These are phyloP conservation scores for Staurois parvus DNA, from an alignment of 2,797 vertebrate genomes.

Conservation along the genomic window DNA sequence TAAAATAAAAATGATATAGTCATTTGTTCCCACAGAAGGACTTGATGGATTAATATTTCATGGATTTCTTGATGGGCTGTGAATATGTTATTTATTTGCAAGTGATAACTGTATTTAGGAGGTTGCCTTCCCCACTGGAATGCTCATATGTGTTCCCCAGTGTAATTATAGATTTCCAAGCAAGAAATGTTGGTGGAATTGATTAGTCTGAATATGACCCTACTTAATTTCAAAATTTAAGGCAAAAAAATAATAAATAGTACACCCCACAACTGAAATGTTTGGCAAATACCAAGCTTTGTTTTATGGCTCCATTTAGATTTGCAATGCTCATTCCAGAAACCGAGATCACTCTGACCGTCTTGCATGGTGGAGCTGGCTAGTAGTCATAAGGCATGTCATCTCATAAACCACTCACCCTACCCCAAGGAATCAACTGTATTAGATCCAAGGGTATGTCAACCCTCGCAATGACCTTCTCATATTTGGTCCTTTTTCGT, in stretches of 20 bases:
- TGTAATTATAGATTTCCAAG: background rate
- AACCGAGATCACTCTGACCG: too few relatives aligned
- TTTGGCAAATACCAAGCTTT: background rate
- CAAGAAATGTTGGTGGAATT: background rate
- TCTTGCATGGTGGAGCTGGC: background rate
- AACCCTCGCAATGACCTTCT: too few relatives aligned
- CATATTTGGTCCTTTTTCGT: too few relatives aligned
- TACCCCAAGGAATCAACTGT: too few relatives aligned
- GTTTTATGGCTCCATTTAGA: too few relatives aligned
- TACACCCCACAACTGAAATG: background rate
- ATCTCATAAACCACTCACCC: too few relatives aligned
- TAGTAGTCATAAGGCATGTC: too few relatives aligned
- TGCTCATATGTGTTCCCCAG: background rate
- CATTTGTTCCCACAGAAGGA: background rate
- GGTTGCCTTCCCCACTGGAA: background rate
- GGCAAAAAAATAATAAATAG: background rate
- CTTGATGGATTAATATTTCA: background rate
- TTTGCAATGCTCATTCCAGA: too few relatives aligned
- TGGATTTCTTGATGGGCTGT: background rate
- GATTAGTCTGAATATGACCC: background rate
- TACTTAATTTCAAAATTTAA: background rate
- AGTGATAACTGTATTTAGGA: background rate
- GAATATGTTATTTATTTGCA: background rate
- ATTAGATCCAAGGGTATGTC: too few relatives aligned
- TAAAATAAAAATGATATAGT: conserved; percentile 4